phyloP scores from a whole-genome alignment of 2,113 vertebrate genomes.

The Accipiter cooperii region DNA sequence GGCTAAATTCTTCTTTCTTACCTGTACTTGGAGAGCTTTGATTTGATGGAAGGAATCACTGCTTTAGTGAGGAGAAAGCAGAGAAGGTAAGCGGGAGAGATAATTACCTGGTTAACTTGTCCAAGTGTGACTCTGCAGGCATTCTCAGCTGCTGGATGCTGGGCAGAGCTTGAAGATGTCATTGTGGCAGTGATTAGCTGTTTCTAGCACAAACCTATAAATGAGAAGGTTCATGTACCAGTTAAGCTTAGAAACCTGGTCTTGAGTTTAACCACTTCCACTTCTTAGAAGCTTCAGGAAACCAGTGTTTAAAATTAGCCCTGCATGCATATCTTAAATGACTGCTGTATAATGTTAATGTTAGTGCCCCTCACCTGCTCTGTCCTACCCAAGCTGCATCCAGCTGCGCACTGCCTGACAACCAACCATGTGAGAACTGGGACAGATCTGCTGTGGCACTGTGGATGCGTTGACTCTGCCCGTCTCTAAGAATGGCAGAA shows the following conservation, averaged over 20 bases:
- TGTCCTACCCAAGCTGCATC: background rate
- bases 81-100: background rate
- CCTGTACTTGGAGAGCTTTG: background rate
- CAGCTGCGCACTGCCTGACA: background rate
- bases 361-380: background rate
- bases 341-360: background rate
- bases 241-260: background rate
- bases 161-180: conserved; percentile 76
- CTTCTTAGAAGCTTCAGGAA: background rate
- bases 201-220: conserved; percentile 9
- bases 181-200: conserved; percentile 76
- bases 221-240: background rate
- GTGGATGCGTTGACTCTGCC: background rate
- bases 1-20: background rate
- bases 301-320: background rate
- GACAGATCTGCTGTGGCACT: background rate
- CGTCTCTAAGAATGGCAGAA: background rate
- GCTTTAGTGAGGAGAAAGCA: background rate
- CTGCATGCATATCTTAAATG: background rate
- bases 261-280: background rate
- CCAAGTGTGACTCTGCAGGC: conserved; percentile 76
- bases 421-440: background rate
- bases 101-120: conserved; percentile 81
- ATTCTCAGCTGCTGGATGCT: conserved; percentile 72
- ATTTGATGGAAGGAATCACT: background rate